phyloP scores from a whole-genome alignment of 2,797 vertebrate species.

The Sebastes trivittatus region DNA sequence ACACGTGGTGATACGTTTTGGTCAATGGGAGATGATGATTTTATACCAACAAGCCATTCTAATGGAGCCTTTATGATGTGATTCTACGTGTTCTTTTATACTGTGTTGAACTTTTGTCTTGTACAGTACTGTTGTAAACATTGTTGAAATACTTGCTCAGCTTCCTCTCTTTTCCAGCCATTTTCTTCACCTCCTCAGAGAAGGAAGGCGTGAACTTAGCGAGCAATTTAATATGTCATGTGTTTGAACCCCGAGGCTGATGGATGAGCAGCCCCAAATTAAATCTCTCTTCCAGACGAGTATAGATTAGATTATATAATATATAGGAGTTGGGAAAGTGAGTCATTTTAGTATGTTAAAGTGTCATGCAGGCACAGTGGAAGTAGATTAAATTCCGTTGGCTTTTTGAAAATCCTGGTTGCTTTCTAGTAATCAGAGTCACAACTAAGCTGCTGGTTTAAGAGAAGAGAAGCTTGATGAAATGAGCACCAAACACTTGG shows the following conservation, averaged over 20 bases:
- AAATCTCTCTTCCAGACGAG: not conserved
- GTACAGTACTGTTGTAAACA: slow-evolving; percentile 5
- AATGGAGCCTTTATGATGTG: slow-evolving; percentile 21
- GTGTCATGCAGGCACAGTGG: slow-evolving; percentile 13
- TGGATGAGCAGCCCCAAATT: slow-evolving; percentile 4
- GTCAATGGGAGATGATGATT: slow-evolving; percentile 3
- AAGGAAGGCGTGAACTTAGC: not conserved
- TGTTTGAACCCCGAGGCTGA: slow-evolving; percentile 3
- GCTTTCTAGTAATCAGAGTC: slow-evolving; percentile 53
- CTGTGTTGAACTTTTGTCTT: not conserved
- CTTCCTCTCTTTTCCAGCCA: not conserved
- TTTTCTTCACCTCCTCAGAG: not conserved
- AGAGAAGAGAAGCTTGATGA: slow-evolving; percentile 32
- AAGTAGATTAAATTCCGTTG: slow-evolving; percentile 53
- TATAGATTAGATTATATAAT: not conserved
- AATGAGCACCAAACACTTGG: slow-evolving; percentile 20
- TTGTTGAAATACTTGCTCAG: not conserved
- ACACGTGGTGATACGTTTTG: not conserved
- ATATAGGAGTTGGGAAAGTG: not conserved
- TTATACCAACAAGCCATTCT: slow-evolving; percentile 22
- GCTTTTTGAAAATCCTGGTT: slow-evolving; percentile 49
- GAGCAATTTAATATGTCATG: not conserved
- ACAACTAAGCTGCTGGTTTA: slow-evolving; percentile 49
- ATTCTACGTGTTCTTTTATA: not conserved
- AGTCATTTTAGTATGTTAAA: slow-evolving; percentile 16